Evolutionary conservation across 1,140 invertebrate genomes (phyloP).

Genomic region (Glossosoma conforme): DNA sequence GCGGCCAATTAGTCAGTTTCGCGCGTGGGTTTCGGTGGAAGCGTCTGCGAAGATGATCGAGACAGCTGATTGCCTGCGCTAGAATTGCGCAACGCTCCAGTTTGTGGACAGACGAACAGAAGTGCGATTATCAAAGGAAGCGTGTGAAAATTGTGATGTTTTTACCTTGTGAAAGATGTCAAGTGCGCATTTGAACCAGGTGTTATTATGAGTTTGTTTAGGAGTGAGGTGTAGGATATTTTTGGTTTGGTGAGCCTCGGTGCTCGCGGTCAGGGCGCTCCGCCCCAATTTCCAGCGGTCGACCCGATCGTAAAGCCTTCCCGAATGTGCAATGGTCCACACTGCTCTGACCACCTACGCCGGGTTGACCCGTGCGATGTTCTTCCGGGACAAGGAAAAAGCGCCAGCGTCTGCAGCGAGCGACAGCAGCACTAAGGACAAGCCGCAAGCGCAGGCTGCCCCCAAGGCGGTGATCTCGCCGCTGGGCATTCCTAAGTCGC

Average conservation of each 20-base stretch:
- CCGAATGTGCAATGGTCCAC: slow-evolving; percentile 49
- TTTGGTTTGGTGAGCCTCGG: slow-evolving; percentile 28
- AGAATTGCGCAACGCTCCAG: too few species aligned
- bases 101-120: too few species aligned
- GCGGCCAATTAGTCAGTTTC: too few species aligned
- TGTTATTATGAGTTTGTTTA: too few species aligned
- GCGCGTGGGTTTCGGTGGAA: too few species aligned
- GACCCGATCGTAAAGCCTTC: slow-evolving; percentile 32
- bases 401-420: too few species aligned
- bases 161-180: too few species aligned
- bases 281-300: slow-evolving; percentile 28
- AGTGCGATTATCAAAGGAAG: too few species aligned
- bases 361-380: slow-evolving; percentile 48
- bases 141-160: too few species aligned
- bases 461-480: slow-evolving; percentile 50
- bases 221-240: not conserved
- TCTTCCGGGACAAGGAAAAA: slow-evolving; percentile 34
- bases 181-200: too few species aligned
- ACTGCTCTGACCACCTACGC: slow-evolving; percentile 41
- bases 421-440: slow-evolving; percentile 25
- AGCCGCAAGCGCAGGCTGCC: slow-evolving; percentile 48
- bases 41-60: too few species aligned
- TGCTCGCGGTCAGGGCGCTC: slow-evolving; percentile 32
- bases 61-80: too few species aligned
- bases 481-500: slow-evolving; percentile 73